Base-by-base conservation (phyloP, 1,140 invertebrate species). In the Drosophila sechellia region DNA sequence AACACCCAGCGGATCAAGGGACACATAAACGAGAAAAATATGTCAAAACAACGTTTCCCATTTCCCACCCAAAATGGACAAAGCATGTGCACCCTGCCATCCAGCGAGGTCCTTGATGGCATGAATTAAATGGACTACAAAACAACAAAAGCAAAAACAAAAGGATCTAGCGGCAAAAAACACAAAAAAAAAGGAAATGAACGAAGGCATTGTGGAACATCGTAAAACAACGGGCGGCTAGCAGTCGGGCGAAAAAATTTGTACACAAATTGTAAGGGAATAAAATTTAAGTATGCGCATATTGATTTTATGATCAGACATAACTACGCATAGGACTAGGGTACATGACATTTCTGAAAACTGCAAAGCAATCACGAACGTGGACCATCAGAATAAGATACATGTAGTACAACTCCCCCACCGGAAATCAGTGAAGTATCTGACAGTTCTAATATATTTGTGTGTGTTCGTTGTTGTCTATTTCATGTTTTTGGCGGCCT, bases 251-350 rank as follows among this genome's bases (percentile, higher is more conserved):
- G 37, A 75, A 13, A 39, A 89, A 87, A 89, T 89, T 89, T 77
- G 84, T 90, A 89, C 73, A 89, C 86, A 90, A 90, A 90, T 90
- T 90, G 87, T 87, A 87, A 86, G 77, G 86, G 80, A 90, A 90
- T 90, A 90, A 90, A 90, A 90, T 86, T 90, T 90, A 83, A 90
- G 79, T 90, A 87, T 90, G 81, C 86, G 86, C 81, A 90, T 90
- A 90, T 90, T 90, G 87, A 90, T 87, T 90, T 87, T 90, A 90
- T 90, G 84, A 89, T 89, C 84, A 84, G 80, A 83, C 86, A 89
- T 86, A 86, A 83, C 83, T 86, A 86, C 79, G 83, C 83, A 83
- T 58, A 84, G 79, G 60, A 61, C 54, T 35, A 64, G 73, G 43
- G 40, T 40, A 25, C 37, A n/a, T 13, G 43, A 27, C 43, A 42